Evolutionary conservation across 92 coral and sea anemone genomes (phyloP), one percentile per base, ranked within the genome.

Genomic region (Scolanthus callimorphus): DNA sequence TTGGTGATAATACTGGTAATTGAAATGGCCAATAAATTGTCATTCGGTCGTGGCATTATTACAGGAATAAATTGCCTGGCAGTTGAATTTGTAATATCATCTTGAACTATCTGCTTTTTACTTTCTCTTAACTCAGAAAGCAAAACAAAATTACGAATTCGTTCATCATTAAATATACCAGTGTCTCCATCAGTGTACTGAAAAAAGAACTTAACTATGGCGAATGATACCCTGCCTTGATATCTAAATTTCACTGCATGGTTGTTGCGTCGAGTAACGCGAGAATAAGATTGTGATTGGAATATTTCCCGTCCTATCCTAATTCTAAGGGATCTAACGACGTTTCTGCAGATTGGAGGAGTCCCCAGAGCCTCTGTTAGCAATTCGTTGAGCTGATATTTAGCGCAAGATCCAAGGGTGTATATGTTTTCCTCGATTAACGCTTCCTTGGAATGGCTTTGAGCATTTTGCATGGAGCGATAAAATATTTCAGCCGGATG

Each of bases 61-160:
- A 51, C 27, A 3, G 57, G 57, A 31, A 51, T 23, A 51, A 51
- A 51, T 24, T 51, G 57, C n/a, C 57, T 51, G 2, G 57, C 57
- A n/a, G 57, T 51, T 3, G 25, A 51, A 2, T 51, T 51, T 2
- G 57, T 51, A 3, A 51, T 23, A 8, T 51, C 57, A 24, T 51
- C 57, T 22, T 51, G 4, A 19, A 51, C 28, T 51, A 51, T 11
- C 57, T 2, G 26, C 27, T 51, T 31, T 51, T 27, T 2, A 19
- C 26, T 3, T 51, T n/a, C 27, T 51, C 27, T 4, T 19, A 51
- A 51, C n/a, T 51, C n/a, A n/a, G n/a, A 13, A 51, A n/a, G 15
- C 57, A 51, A 22, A n/a, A 31, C 57, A 51, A 51, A 19, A 23
- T 51, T 51, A 3, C 9, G 57, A 51, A 51, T 51, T 27, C 11